A percentile compares a stretch with the other conserved stretches of the same genome.
Evolutionary conservation across 2,888 invertebrate genomes (phyloP).

Genomic region (Caenorhabditis sp.): DNA sequence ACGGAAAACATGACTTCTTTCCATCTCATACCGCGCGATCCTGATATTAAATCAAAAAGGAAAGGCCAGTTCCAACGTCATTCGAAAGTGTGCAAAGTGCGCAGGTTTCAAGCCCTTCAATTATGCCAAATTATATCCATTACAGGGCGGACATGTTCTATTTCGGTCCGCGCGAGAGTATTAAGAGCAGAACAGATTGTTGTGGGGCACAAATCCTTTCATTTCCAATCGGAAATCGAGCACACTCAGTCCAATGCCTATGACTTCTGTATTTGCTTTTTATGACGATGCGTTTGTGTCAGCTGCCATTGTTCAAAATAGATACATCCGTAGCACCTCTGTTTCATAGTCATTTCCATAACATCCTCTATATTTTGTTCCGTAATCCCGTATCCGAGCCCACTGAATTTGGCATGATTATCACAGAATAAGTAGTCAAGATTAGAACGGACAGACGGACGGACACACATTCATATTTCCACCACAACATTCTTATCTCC

Average conservation of each 20-base stretch:
- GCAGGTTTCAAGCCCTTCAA: constrained; percentile 15
- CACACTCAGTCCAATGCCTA: background rate
- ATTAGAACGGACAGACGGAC: no score
- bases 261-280: constrained; percentile 43
- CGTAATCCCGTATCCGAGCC: background rate
- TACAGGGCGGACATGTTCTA: constrained; percentile 22
- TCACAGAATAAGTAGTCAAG: constrained; percentile 36
- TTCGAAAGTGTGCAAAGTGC: constrained; percentile 28
- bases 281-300: constrained; percentile 1
- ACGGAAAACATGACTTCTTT: no score
- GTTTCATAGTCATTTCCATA: background rate
- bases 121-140: constrained; percentile 31
- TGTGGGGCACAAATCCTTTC: background rate
- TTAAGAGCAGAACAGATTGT: background rate
- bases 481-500: constrained; percentile 6
- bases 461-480: constrained; percentile 7
- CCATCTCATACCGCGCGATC: no score
- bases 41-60: no score
- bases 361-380: background rate
- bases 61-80: constrained; percentile 40
- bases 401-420: constrained; percentile 23
- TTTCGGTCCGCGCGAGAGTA: constrained; percentile 3
- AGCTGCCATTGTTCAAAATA: constrained; percentile 31
- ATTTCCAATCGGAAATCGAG: background rate
- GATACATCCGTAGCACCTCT: constrained; percentile 16